Percentiles rank a stretch among this genome's conserved stretches.
Conservation (phyloP, 2,797 vertebrate species). For the Danio albolineatus region DNA sequence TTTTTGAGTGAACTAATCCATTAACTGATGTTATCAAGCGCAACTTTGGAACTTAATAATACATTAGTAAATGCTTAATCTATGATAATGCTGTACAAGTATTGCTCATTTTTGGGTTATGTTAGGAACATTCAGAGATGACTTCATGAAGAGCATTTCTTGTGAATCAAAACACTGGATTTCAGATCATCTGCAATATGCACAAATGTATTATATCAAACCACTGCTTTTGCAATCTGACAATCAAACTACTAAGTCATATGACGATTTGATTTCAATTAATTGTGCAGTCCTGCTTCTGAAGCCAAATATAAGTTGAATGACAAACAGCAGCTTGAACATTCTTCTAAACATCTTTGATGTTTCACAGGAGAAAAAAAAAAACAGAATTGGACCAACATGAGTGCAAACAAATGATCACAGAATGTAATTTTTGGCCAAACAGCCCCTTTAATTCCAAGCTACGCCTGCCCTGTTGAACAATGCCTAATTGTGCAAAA, state of each 20-base stretch:
- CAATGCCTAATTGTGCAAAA: constrained; percentile 31
- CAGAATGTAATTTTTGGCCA: background rate
- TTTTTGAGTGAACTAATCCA: too few relatives aligned
- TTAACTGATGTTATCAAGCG: too few relatives aligned
- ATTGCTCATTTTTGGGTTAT: too few relatives aligned
- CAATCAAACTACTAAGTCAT: background rate
- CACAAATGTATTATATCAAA: background rate
- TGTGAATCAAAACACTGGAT: too few relatives aligned
- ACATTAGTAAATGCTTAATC: too few relatives aligned
- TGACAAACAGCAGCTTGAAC: background rate
- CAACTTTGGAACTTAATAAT: too few relatives aligned
- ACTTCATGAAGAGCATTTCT: too few relatives aligned
- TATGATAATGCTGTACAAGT: too few relatives aligned
- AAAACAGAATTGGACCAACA: background rate
- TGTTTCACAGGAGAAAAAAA: background rate
- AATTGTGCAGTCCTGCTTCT: background rate
- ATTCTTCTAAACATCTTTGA: background rate
- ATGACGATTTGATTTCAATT: background rate
- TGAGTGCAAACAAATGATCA: background rate
- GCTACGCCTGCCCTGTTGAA: background rate
- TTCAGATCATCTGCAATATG: background rate
- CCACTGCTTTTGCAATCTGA: background rate
- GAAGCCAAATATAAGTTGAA: background rate
- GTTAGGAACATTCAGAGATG: too few relatives aligned
- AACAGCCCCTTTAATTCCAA: constrained; percentile 4